These are phyloP conservation scores for Euura lappo DNA, from an alignment of 1,140 invertebrate genomes.

Conservation along the genomic window DNA sequence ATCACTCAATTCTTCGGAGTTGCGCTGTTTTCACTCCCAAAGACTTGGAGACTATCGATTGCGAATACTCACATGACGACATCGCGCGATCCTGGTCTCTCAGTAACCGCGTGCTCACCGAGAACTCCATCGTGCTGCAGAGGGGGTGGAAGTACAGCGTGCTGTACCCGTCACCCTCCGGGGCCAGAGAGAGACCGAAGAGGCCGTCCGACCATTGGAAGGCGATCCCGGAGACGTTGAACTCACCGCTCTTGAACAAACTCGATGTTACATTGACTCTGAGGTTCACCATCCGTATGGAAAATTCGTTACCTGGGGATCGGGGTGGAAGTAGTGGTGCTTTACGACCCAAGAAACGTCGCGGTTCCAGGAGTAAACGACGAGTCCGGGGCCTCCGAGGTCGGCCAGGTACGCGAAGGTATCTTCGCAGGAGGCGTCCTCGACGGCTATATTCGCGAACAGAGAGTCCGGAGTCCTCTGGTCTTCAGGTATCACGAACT, in stretches of 20 bases:
- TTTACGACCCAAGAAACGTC: slow-evolving; percentile 72
- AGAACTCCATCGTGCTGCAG: slow-evolving; percentile 75
- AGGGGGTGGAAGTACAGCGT: slow-evolving; percentile 81
- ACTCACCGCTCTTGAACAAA: slow-evolving; percentile 64
- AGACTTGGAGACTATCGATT: too few species aligned
- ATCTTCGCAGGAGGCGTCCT: slow-evolving; percentile 71
- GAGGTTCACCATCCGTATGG: too few species aligned
- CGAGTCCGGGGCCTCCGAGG: slow-evolving; percentile 67
- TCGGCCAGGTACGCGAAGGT: slow-evolving; percentile 72
- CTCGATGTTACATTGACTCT: background rate
- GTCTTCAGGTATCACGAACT: slow-evolving; percentile 66
- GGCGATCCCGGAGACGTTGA: slow-evolving; percentile 72
- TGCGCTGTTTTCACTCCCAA: too few species aligned
- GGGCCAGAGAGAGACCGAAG: slow-evolving; percentile 72
- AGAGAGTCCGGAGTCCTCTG: slow-evolving; percentile 74
- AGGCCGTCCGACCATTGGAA: slow-evolving; percentile 80
- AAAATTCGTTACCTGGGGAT: slow-evolving; percentile 59
- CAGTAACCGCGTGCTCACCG: slow-evolving; percentile 70
- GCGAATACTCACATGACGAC: slow-evolving; percentile 41
- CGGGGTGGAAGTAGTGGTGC: slow-evolving; percentile 74
- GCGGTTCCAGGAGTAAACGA: slow-evolving; percentile 74
- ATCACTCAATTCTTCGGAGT: too few species aligned
- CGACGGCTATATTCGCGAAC: slow-evolving; percentile 77
- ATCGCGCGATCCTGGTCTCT: slow-evolving; percentile 63
- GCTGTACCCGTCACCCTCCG: slow-evolving; percentile 69